Conservation (phyloP, 2,797 vertebrate genomes). For the Saxicola maurus region DNA sequence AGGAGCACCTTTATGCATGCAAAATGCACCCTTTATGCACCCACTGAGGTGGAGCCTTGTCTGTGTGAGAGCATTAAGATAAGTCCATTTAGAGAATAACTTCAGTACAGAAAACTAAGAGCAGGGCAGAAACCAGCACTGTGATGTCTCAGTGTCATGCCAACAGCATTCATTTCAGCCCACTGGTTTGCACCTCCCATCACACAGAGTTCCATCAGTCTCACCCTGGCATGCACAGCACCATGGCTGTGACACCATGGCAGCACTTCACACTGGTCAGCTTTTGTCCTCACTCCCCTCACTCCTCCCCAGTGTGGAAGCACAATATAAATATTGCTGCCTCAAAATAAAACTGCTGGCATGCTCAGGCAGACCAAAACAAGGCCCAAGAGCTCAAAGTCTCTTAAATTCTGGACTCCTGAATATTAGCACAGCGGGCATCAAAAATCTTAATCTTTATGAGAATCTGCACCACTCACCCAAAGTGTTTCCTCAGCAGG, state of each 20-base stretch:
- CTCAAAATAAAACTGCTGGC: neutral
- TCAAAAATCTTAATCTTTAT: neutral
- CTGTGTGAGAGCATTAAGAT: neutral
- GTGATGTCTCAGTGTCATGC: neutral
- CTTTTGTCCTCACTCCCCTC: neutral
- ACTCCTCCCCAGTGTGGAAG: neutral
- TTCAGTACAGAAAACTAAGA: neutral
- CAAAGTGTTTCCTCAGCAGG: neutral
- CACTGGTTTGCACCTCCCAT: neutral
- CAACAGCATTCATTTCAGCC: neutral
- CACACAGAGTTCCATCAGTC: neutral
- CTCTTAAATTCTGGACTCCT: neutral
- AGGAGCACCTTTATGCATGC: neutral
- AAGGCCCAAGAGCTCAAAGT: neutral
- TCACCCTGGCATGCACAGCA: neutral
- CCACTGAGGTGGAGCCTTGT: neutral
- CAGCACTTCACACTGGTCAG: neutral
- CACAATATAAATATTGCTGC: neutral
- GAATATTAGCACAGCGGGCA: neutral
- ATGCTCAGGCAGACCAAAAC: neutral
- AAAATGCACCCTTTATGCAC: neutral
- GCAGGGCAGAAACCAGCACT: neutral
- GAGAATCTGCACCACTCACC: neutral
- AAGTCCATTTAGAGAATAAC: neutral
- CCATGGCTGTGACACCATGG: rapidly evolving